A percentile compares a stretch with the other conserved stretches of the same genome.
phyloP scores from a whole-genome alignment of 2,888 invertebrate species.

The Cerceris ruficornis region DNA sequence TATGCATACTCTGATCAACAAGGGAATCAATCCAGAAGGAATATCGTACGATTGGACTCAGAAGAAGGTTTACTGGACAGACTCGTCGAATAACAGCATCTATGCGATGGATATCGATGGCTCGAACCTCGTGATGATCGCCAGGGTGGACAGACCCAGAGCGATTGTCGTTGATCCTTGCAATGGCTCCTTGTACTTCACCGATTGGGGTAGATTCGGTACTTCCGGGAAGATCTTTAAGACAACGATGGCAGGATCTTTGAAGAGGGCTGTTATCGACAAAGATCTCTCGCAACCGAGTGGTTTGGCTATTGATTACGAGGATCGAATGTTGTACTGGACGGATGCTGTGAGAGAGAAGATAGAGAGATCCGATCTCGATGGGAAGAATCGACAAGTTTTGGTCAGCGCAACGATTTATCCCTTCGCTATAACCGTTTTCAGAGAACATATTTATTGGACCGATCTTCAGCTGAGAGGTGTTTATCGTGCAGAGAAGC shows the following conservation, averaged over 20 bases:
- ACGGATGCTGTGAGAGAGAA: conserved; percentile 98
- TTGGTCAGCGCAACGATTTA: conserved; percentile 95
- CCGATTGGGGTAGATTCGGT: conserved; percentile 97
- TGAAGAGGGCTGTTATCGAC: conserved; percentile 93
- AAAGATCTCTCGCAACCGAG: conserved; percentile 97
- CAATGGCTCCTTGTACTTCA: conserved; percentile 96
- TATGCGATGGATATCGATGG: conserved; percentile 97
- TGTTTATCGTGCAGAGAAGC: conserved; percentile 98
- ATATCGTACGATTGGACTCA: conserved; percentile 99
- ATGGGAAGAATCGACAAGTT: conserved; percentile 93
- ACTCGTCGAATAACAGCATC: conserved; percentile 96
- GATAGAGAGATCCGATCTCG: conserved; percentile 95
- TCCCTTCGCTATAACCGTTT: conserved; percentile 97
- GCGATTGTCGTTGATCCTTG: conserved; percentile 99
- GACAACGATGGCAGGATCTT: conserved; percentile 97
- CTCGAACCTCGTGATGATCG: conserved; percentile 93
- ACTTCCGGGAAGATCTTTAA: conserved; percentile 96
- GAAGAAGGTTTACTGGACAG: conserved; percentile 98
- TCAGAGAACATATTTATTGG: conserved; percentile 96
- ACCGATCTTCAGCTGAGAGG: conserved; percentile 96
- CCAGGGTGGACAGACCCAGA: conserved; percentile 94
- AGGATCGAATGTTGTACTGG: conserved; percentile 97
- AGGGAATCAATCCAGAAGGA: conserved; percentile 95
- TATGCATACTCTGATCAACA: conserved; percentile 87
- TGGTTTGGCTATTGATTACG: conserved; percentile 97